Percentiles rank a stretch among this genome's conserved stretches.
phyloP scores from a whole-genome alignment of 2,888 invertebrate genomes.

The Sepioteuthis lessoniana region DNA sequence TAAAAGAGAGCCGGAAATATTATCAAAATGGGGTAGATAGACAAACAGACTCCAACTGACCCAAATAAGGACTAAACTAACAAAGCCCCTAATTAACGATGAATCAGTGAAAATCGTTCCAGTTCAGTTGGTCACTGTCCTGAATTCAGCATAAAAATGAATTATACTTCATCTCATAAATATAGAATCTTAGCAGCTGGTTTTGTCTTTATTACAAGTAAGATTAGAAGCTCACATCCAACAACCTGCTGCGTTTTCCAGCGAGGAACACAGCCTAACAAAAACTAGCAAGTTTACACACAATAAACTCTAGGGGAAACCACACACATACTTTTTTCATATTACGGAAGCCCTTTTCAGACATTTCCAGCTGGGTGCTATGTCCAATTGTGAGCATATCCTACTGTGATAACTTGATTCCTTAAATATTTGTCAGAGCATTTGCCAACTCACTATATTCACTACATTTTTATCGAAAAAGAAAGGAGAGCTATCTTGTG shows the following conservation, averaged over 20 bases:
- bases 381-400: not conserved
- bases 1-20: no score
- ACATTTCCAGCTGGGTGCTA: not conserved
- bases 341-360: not conserved
- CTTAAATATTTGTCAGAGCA: not conserved
- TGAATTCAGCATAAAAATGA: not conserved
- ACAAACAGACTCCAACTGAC: not conserved
- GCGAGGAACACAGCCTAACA: not conserved
- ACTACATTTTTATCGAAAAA: not conserved
- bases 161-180: not conserved
- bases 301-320: not conserved
- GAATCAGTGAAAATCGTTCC: not conserved
- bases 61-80: not conserved
- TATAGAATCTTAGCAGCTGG: not conserved
- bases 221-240: not conserved
- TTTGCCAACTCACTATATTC: not conserved
- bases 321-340: no score
- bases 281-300: not conserved
- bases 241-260: not conserved
- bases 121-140: not conserved
- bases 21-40: no score
- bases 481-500: not conserved
- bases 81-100: not conserved
- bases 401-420: not conserved
- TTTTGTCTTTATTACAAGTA: not conserved